A percentile compares a stretch with the other conserved stretches of the same genome.
These are phyloP conservation scores for Troides helena DNA, from an alignment of 2,888 invertebrate genomes.

Conservation along the genomic window DNA sequence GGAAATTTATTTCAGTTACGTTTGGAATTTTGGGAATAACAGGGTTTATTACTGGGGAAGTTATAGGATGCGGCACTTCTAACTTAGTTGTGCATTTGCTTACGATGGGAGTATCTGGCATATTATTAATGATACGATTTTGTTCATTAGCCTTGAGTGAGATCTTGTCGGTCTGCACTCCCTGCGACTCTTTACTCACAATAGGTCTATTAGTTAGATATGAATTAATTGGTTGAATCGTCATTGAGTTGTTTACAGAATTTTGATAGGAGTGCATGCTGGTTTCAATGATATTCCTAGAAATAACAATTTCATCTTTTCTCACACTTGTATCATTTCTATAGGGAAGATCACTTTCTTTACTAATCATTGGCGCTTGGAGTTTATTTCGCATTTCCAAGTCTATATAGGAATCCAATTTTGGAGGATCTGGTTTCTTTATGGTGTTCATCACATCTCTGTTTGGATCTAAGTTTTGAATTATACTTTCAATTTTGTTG, in stretches of 20 bases:
- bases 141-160: constrained; percentile 58
- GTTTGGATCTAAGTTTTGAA: constrained; percentile 63
- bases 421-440: constrained; percentile 60
- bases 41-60: constrained; percentile 72
- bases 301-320: constrained; percentile 70
- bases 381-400: constrained; percentile 58
- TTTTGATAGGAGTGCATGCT: constrained; percentile 60
- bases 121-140: constrained; percentile 52
- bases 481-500: constrained; percentile 64
- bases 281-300: constrained; percentile 63
- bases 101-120: constrained; percentile 59
- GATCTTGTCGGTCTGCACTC: constrained; percentile 67
- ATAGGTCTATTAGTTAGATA: constrained; percentile 62
- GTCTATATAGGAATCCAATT: constrained; percentile 61
- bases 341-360: constrained; percentile 63
- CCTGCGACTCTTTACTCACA: constrained; percentile 65
- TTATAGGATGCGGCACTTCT: constrained; percentile 74
- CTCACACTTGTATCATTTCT: constrained; percentile 58
- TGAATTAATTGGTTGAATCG: constrained; percentile 67
- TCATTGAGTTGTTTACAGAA: constrained; percentile 66
- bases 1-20: constrained; percentile 65
- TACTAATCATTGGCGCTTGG: constrained; percentile 49
- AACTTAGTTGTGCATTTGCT: constrained; percentile 67
- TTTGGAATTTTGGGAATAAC: constrained; percentile 71
- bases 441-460: constrained; percentile 53